Conservation (phyloP, 92 coral and sea anemone genomes). For the Pocillopora meandrina region DNA sequence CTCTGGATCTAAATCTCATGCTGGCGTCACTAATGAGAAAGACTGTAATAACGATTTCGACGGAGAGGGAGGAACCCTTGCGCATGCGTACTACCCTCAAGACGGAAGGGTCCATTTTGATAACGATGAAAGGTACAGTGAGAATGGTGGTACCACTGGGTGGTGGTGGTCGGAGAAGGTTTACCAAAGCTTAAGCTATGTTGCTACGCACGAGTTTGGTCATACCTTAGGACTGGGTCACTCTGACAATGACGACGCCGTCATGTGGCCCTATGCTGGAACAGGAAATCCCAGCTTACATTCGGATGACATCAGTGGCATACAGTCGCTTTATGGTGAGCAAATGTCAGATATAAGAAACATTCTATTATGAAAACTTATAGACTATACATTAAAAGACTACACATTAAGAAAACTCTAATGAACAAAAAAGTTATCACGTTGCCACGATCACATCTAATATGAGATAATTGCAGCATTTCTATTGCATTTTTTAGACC, state of each 20-base stretch:
- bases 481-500: too few relatives aligned
- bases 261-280: conserved; percentile 28
- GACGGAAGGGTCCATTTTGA: conserved; percentile 46
- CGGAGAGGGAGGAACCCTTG: conserved; percentile 36
- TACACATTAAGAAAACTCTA: too few relatives aligned
- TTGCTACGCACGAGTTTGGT: conserved; percentile 40
- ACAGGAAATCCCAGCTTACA: not conserved
- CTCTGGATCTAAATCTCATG: conserved; percentile 24
- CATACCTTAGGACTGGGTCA: conserved; percentile 32
- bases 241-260: conserved; percentile 9
- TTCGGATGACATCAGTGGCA: conserved; percentile 30
- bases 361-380: not conserved
- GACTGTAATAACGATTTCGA: conserved; percentile 62
- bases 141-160: conserved; percentile 1
- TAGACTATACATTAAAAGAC: too few relatives aligned
- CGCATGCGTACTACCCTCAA: conserved; percentile 9
- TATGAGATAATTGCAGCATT: too few relatives aligned
- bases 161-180: not conserved
- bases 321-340: conserved; percentile 35
- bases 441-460: too few relatives aligned
- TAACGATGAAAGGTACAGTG: conserved; percentile 31
- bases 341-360: not conserved
- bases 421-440: too few relatives aligned
- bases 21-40: conserved; percentile 53
- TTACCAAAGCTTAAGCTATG: not conserved